A percentile compares a stretch with the other conserved stretches of the same genome.
These are phyloP conservation scores for Illadopsis cleaveri DNA, from an alignment of 2,113 vertebrate species.

Conservation along the genomic window DNA sequence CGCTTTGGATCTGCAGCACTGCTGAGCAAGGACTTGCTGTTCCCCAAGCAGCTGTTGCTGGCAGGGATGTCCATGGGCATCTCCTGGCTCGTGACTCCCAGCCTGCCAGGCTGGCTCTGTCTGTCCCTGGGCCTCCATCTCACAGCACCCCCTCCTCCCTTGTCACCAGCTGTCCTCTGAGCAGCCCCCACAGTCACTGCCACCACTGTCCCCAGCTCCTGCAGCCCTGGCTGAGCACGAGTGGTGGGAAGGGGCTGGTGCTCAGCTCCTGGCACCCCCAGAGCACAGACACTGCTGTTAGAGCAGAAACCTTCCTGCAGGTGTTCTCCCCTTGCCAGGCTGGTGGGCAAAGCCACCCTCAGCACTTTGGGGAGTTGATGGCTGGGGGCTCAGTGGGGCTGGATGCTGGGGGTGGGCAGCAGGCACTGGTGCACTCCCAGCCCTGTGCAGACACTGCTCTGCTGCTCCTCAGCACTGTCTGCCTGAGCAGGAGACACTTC, in stretches of 20 bases:
- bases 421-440: neutral
- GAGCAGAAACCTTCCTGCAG: neutral
- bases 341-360: rapidly evolving
- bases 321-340: neutral
- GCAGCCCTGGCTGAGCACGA: neutral
- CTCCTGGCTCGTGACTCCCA: neutral
- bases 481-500: slow-evolving; percentile 1
- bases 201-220: neutral
- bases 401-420: neutral
- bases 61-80: neutral
- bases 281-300: neutral
- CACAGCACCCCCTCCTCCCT: rapidly evolving
- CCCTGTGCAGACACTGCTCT: neutral
- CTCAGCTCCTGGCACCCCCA: neutral
- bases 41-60: slow-evolving; percentile 5
- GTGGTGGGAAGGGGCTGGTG: neutral
- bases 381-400: rapidly evolving
- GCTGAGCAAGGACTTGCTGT: neutral
- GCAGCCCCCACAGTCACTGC: neutral
- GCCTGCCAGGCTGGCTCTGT: neutral
- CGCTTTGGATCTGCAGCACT: neutral
- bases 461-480: neutral
- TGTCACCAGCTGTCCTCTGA: neutral
- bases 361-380: neutral
- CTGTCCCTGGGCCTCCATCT: neutral